phyloP scores from a whole-genome alignment of 2,888 invertebrate species.

The Heteromyza rotundicornis region DNA sequence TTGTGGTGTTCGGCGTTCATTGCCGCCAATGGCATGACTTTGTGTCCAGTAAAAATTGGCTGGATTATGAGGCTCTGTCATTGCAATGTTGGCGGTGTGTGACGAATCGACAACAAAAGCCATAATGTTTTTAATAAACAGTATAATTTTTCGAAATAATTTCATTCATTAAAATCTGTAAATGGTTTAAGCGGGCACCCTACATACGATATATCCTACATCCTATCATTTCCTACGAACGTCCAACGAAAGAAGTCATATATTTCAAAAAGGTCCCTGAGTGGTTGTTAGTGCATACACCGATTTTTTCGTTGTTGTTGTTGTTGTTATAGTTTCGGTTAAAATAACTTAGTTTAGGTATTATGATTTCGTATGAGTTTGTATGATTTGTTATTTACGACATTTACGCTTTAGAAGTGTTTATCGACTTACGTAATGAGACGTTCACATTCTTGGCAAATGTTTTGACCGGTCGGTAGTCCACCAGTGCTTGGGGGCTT shows the following conservation, averaged over 20 bases:
- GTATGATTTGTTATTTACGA: no score
- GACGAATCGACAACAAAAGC: not conserved
- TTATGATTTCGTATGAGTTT: no score
- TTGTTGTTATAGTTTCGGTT: no score
- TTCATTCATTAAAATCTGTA: not conserved
- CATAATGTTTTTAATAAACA: not conserved
- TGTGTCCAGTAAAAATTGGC: constrained; percentile 74
- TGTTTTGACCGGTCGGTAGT: constrained; percentile 86
- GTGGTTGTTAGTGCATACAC: no score
- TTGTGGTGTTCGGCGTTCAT: constrained; percentile 65
- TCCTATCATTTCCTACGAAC: no score
- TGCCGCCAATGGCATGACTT: constrained; percentile 76
- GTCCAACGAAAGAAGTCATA: no score
- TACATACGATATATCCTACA: no score
- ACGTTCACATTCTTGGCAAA: constrained; percentile 96
- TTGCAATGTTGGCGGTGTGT: no score
- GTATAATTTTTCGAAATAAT: not conserved
- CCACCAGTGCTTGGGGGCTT: constrained; percentile 73
- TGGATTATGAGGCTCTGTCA: constrained; percentile 55
- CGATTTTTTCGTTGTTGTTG: no score
- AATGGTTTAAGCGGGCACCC: not conserved
- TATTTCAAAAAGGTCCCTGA: no score
- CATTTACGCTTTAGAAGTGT: no score
- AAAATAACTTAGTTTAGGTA: no score
- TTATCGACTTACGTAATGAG: constrained; percentile 87